phyloP scores from a whole-genome alignment of 92 coral and sea anemone genomes.

The Chrysogorgia sp. region DNA sequence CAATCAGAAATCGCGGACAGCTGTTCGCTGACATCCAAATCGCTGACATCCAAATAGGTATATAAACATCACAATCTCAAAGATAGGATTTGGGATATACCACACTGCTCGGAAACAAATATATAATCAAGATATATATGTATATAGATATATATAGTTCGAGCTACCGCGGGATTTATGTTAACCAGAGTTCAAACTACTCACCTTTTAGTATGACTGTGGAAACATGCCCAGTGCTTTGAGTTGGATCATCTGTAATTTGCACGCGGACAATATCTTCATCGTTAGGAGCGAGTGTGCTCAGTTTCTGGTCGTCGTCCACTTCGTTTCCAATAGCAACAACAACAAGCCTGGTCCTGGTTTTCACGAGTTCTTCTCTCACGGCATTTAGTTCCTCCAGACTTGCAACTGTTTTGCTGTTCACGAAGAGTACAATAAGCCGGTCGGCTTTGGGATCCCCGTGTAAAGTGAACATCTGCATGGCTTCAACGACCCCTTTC shows the following conservation, averaged over 20 bases:
- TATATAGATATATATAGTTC: no score
- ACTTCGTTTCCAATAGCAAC: slow-evolving; percentile 55
- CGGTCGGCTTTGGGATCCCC: slow-evolving; percentile 30
- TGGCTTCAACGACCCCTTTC: slow-evolving; percentile 27
- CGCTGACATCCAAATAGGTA: not conserved
- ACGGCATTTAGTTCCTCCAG: slow-evolving; percentile 34
- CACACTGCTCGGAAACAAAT: no score
- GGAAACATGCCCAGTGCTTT: not conserved
- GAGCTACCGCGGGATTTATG: no score
- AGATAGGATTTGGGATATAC: no score
- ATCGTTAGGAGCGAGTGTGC: slow-evolving; percentile 34
- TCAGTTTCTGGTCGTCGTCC: slow-evolving; percentile 34
- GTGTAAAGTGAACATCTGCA: slow-evolving; percentile 18
- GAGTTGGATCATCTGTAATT: slow-evolving; percentile 42
- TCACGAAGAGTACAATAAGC: slow-evolving; percentile 10
- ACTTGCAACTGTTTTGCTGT: slow-evolving; percentile 1
- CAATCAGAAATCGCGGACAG: no score
- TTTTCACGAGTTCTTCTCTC: slow-evolving; percentile 45
- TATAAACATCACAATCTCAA: no score
- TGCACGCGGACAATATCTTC: slow-evolving; percentile 45
- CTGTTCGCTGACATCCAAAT: not conserved
- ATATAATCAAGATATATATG: no score
- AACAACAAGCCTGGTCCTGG: slow-evolving; percentile 46
- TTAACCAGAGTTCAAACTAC: not conserved
- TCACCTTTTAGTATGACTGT: slow-evolving; percentile 18